Evolutionary conservation across 2,113 vertebrate genomes (phyloP), one percentile per base, ranked within the genome.

Genomic region (Semicossyphus pulcher): DNA sequence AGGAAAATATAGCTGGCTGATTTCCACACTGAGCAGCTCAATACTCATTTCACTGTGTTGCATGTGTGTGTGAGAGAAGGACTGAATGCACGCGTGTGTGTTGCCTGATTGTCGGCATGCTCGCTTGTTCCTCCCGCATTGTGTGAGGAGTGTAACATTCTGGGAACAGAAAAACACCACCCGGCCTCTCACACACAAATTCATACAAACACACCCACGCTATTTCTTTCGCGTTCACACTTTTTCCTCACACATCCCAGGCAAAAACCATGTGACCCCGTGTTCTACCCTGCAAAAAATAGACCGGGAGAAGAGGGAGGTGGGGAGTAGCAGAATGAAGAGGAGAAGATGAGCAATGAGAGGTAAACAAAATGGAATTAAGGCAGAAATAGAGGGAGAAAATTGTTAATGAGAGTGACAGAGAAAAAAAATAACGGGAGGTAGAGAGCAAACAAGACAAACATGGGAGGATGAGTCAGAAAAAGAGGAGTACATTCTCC

Each of bases 241-340:
- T 20, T 10, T 31, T 53, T 69, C n/a, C 64, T 76, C 62, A 56
- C 80, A 86, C 72, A 67, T 77, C 39, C 23, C 6, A 56, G 56
- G 57, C 65, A 61, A 68, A 47, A 42, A 80, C n/a, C 78, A 68
- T 64, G 77, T 74, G 75, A 82, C 78, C 65, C n/a, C 48, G 1
- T 63, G 64, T 83, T 76, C 37, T 29, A 48, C 18, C 64, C 66
- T 32, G 72, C 62, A 25, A 79, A 65, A 84, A 70, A 78, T 68
- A 80, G 56, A 76, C 21, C 3, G 1, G 7, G 29, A 42, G 54
- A 64, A 32, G 36, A 7, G 21, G n/a, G 28, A 32, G 29, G 54
- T 16, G 65, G 57, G 42, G 37, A 28, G 18, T 11, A 21, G 37
- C 10, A 31, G 37, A 54, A 37, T n/a, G 66, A 52, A 54, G 31